These are phyloP conservation scores for Bombyx mori DNA, from an alignment of 1,140 invertebrate genomes.

Conservation along the genomic window ASM3026992v2 NC_085112.1:3404001-3404500, in stretches of 20 bases:
- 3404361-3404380: slow-evolving; percentile 12
- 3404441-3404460: slow-evolving; percentile 12
- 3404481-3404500: neutral
- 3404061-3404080: no score
- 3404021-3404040: no score
- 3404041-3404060: no score
- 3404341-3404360: slow-evolving; percentile 13
- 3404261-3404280: slow-evolving; percentile 13
- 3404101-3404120: no score
- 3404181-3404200: no score
- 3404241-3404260: slow-evolving; percentile 1
- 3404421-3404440: slow-evolving; percentile 17
- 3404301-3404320: slow-evolving; percentile 9
- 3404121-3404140: no score
- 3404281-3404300: slow-evolving; percentile 18
- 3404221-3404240: slow-evolving; percentile 1
- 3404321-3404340: slow-evolving; percentile 19
- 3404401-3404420: slow-evolving; percentile 22
- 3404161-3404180: no score
- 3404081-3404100: no score
- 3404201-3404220: neutral
- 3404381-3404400: slow-evolving; percentile 5
- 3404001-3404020: no score
- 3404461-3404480: slow-evolving; percentile 10
- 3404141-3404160: no score